Evolutionary conservation across 2,797 vertebrate genomes (phyloP).

Genomic region (Strix occidentalis): DNA sequence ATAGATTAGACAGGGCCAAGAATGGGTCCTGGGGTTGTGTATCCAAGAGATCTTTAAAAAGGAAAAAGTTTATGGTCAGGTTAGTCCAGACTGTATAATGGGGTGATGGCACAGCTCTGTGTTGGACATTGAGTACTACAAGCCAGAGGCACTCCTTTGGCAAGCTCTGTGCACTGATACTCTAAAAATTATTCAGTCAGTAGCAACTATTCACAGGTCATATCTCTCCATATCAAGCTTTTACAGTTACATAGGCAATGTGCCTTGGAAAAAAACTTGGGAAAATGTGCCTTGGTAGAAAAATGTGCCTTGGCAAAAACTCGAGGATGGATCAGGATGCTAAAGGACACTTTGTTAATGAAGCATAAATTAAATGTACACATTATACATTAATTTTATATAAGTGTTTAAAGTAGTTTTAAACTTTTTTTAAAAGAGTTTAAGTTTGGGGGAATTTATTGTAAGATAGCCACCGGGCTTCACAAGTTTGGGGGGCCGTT

Average conservation of each 20-base stretch:
- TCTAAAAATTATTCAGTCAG: not conserved
- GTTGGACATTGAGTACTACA: not conserved
- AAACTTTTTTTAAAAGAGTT: not conserved
- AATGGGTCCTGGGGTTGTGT: not conserved
- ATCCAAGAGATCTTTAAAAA: not conserved
- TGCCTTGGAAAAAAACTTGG: too few relatives aligned
- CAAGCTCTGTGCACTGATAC: accelerated
- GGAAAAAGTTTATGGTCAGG: not conserved
- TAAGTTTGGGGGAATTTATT: not conserved
- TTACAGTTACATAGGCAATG: not conserved
- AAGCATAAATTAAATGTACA: not conserved
- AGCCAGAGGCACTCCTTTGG: not conserved
- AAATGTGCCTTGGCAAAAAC: not conserved
- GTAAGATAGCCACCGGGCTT: not conserved
- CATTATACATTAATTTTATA: not conserved
- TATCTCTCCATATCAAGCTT: not conserved
- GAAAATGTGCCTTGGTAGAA: not conserved
- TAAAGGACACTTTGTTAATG: not conserved
- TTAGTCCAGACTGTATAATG: not conserved
- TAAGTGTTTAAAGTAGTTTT: not conserved
- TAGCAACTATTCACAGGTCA: not conserved
- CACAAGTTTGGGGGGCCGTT: accelerated
- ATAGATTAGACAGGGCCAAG: not conserved
- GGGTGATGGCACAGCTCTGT: not conserved
- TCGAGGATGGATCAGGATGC: not conserved